Percentiles rank a stretch among this genome's conserved stretches.
phyloP scores from a whole-genome alignment of 2,888 invertebrate genomes.

The Molorchus minor region DNA sequence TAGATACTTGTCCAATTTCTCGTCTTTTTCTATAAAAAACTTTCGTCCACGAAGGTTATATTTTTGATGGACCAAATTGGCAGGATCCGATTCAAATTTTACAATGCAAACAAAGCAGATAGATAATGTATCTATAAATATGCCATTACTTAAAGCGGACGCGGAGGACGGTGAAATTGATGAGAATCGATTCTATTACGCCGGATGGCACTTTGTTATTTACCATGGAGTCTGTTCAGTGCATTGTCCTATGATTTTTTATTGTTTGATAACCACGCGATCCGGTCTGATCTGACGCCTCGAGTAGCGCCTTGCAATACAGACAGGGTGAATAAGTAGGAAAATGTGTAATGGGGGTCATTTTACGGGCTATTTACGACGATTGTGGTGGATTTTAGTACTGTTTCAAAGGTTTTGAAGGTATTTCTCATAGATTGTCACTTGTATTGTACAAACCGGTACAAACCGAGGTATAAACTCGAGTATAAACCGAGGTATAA shows the following conservation, averaged over 20 bases:
- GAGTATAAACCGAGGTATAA: too few relatives aligned
- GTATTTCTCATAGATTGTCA: too few relatives aligned
- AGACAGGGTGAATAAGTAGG: not conserved
- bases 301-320: slow-evolving; percentile 17
- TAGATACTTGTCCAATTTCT: too few relatives aligned
- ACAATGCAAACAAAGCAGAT: not conserved
- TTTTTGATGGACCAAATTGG: not conserved
- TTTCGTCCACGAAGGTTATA: too few relatives aligned
- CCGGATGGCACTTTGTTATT: slow-evolving; percentile 6
- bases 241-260: slow-evolving; percentile 9
- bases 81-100: not conserved
- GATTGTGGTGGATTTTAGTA: too few relatives aligned
- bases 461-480: too few relatives aligned
- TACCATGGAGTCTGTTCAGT: not conserved
- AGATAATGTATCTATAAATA: not conserved
- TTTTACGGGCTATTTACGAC: too few relatives aligned
- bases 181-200: not conserved
- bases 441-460: too few relatives aligned
- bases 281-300: slow-evolving; percentile 3
- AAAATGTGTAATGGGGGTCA: too few relatives aligned
- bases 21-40: too few relatives aligned
- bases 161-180: not conserved
- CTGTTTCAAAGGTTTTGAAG: too few relatives aligned
- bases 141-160: not conserved
- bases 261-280: not conserved